Conservation (phyloP, 1,140 invertebrate species). For the Lineus longissimus region DNA sequence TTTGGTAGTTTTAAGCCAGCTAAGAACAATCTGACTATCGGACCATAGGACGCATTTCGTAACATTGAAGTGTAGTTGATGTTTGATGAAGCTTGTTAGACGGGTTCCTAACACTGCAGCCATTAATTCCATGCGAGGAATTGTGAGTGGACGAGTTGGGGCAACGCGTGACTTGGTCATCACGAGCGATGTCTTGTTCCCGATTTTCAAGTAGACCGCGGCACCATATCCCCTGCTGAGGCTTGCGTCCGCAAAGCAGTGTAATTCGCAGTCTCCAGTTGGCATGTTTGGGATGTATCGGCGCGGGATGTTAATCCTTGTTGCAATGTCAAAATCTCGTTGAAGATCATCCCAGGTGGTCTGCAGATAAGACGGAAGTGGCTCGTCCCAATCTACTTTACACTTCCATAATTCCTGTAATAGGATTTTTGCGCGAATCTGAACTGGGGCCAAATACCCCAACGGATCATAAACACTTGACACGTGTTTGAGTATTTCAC, state of each 20-base stretch:
- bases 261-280: not conserved
- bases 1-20: not conserved
- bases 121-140: conserved; percentile 1
- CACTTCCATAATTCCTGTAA: conserved; percentile 51
- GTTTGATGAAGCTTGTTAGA: not conserved
- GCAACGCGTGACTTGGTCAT: not conserved
- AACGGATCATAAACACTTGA: conserved; percentile 52
- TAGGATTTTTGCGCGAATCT: conserved; percentile 47
- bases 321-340: not conserved
- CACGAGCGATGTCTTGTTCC: not conserved
- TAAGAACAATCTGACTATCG: conserved; percentile 7
- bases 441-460: conserved; percentile 48
- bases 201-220: not conserved
- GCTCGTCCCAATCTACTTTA: conserved; percentile 52
- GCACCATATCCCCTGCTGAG: not conserved
- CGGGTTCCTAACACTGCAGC: not conserved
- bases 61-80: not conserved
- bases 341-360: conserved; percentile 19
- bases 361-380: conserved; percentile 5
- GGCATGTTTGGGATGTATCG: not conserved
- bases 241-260: conserved; percentile 2
- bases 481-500: not conserved
- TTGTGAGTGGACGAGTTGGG: not conserved
- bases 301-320: too few species aligned
- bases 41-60: conserved; percentile 1